Evolutionary conservation across 2,888 invertebrate genomes (phyloP).

Genomic region (Iselma pallidipennis): DNA sequence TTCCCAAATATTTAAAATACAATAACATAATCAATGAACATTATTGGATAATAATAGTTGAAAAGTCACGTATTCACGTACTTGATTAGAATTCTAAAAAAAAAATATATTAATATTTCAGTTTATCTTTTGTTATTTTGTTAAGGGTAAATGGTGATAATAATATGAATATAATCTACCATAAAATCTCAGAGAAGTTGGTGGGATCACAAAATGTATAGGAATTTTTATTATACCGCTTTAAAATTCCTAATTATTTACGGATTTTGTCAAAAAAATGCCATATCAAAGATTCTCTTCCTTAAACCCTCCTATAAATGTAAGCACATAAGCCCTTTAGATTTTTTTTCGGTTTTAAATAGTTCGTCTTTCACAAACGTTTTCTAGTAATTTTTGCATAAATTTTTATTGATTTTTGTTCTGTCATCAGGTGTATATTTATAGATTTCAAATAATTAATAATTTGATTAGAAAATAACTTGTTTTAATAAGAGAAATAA

Average conservation of each 20-base stretch:
- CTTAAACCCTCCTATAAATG: no score
- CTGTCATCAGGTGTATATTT: no score
- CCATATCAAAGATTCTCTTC: no score
- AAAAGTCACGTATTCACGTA: neutral
- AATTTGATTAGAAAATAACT: no score
- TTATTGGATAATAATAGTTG: neutral
- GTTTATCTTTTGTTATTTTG: neutral
- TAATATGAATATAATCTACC: neutral
- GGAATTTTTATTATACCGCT: neutral
- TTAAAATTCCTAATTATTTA: neutral
- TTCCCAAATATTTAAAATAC: no score
- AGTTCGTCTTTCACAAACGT: no score
- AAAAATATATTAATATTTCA: neutral
- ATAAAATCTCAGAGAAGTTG: neutral
- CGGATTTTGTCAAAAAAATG: neutral
- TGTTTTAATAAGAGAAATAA: no score
- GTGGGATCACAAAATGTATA: neutral
- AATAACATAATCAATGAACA: neutral
- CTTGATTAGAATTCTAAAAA: neutral
- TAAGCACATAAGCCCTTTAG: no score
- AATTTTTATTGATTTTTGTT: no score
- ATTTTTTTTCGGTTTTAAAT: no score
- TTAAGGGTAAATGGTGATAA: neutral
- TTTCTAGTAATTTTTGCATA: no score
- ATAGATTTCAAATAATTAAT: no score